phyloP scores from a whole-genome alignment of 2,797 vertebrate genomes.

The Huso huso region DNA sequence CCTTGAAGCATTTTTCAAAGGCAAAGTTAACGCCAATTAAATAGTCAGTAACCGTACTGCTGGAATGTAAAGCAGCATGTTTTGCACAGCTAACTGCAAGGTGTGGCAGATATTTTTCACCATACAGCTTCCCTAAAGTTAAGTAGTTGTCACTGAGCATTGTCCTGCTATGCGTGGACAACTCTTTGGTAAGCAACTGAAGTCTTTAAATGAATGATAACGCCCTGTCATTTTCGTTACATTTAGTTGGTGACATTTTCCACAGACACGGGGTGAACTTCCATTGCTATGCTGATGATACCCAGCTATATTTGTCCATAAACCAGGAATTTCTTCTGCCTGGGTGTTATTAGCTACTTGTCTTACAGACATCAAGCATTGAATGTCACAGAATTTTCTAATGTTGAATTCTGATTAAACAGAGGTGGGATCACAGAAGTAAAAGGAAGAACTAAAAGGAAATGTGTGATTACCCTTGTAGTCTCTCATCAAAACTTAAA shows the following conservation, averaged over 20 bases:
- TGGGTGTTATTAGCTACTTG: too few species aligned
- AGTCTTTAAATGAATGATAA: constrained; percentile 80
- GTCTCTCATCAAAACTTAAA: too few species aligned
- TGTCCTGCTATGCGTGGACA: constrained; percentile 20
- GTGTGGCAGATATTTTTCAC: constrained; percentile 52
- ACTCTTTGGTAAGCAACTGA: constrained; percentile 54
- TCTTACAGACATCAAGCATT: too few species aligned
- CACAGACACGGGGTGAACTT: too few species aligned
- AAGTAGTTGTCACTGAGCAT: constrained; percentile 55
- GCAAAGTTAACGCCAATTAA: constrained; percentile 59
- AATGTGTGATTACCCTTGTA: too few species aligned
- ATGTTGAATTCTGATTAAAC: too few species aligned
- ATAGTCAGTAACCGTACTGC: constrained; percentile 41
- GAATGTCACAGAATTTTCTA: too few species aligned
- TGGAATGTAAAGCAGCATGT: constrained; percentile 41
- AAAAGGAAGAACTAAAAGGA: too few species aligned
- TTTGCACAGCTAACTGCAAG: constrained; percentile 65
- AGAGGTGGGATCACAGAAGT: too few species aligned
- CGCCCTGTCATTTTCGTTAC: constrained; percentile 45
- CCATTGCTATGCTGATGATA: too few species aligned
- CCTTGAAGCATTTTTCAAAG: constrained; percentile 47
- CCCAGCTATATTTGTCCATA: too few species aligned
- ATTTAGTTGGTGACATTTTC: constrained; percentile 7
- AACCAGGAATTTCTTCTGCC: too few species aligned
- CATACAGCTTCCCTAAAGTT: constrained; percentile 64